Evolutionary conservation across 1,140 invertebrate species (phyloP).

Genomic region (Onthophagus taurus): DNA sequence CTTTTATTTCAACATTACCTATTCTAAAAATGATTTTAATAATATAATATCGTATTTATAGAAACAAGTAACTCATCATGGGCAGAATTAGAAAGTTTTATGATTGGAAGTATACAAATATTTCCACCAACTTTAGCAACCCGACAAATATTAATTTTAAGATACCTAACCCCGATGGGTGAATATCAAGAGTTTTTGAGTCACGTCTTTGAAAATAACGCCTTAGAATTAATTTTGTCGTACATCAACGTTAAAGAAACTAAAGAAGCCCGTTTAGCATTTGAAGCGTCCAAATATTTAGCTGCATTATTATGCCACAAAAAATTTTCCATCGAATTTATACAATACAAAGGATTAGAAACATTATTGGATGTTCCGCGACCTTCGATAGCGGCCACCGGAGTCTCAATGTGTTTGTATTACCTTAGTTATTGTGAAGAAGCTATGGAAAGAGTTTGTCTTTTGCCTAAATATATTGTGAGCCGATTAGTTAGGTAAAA

Average conservation of each 20-base stretch:
- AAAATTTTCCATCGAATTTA: conserved; percentile 94
- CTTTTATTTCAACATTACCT: no score
- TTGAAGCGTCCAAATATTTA: conserved; percentile 90
- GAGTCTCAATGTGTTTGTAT: conserved; percentile 91
- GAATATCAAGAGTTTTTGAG: conserved; percentile 95
- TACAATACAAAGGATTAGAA: conserved; percentile 75
- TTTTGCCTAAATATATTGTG: conserved; percentile 68
- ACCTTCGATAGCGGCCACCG: conserved; percentile 89
- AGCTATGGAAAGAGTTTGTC: conserved; percentile 91
- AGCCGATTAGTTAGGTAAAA: conserved; percentile 66
- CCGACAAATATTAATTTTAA: conserved; percentile 82
- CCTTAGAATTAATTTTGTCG: conserved; percentile 77
- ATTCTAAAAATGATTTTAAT: no score
- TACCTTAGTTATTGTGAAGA: conserved; percentile 96
- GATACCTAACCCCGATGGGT: conserved; percentile 89
- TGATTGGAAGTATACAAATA: conserved; percentile 74
- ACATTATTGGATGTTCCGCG: conserved; percentile 77
- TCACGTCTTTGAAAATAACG: conserved; percentile 86
- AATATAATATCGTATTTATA: no score
- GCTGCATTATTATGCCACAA: conserved; percentile 91
- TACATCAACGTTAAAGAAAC: conserved; percentile 87
- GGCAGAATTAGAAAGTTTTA: conserved; percentile 79
- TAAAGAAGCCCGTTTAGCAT: conserved; percentile 81
- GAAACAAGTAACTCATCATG: conserved; percentile 71
- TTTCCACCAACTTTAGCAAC: conserved; percentile 79